These are phyloP conservation scores for Pycnonotus jocosus DNA, from an alignment of 2,113 vertebrate species.

Conservation along the genomic window DNA sequence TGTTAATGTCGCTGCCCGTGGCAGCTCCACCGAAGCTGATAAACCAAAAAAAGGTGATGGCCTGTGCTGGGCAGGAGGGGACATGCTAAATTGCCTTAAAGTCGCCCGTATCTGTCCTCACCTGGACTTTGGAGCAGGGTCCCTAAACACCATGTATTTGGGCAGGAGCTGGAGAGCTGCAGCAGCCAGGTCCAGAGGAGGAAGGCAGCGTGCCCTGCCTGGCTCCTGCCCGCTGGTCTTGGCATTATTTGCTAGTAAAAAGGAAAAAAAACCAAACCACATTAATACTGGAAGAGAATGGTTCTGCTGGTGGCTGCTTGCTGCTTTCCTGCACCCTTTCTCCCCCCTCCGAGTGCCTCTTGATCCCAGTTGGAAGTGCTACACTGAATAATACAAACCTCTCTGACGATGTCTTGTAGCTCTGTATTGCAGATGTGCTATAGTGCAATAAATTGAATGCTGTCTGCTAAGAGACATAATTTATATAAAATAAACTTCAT, in stretches of 20 bases:
- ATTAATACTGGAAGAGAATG: neutral
- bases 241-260: neutral
- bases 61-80: neutral
- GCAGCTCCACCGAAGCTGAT: neutral
- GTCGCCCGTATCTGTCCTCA: neutral
- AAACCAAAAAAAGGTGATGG: constrained; percentile 13
- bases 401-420: constrained; percentile 64
- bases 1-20: neutral
- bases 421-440: constrained; percentile 73
- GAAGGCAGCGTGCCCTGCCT: neutral
- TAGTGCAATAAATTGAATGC: constrained; percentile 78
- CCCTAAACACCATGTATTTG: fast-evolving
- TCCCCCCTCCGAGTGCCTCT: constrained; percentile 70
- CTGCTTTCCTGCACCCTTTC: constrained; percentile 45
- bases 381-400: constrained; percentile 66
- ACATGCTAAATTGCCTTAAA: constrained; percentile 32
- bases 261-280: neutral
- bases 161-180: neutral
- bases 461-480: constrained; percentile 77
- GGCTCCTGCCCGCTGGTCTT: constrained; percentile 22
- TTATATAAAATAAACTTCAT: constrained; percentile 78
- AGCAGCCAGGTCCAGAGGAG: neutral
- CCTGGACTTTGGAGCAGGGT: neutral
- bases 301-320: constrained; percentile 23
- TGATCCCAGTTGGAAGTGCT: constrained; percentile 62